Evolutionary conservation across 2,797 vertebrate species (phyloP).

Genomic region (Ctenopoma kingsleyae): DNA sequence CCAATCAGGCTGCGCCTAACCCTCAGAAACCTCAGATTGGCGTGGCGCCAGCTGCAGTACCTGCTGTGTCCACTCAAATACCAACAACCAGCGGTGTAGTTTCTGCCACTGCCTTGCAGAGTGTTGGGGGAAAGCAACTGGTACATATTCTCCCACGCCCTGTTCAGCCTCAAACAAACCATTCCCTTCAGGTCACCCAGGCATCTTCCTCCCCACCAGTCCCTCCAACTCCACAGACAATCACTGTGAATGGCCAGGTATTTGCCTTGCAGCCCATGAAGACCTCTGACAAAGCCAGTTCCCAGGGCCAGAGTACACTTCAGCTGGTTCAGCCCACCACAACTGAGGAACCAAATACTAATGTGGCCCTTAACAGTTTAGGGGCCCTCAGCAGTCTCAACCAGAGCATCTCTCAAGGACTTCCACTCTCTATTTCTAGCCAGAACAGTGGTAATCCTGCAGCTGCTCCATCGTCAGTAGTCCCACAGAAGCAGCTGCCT

Average conservation of each 20-base stretch:
- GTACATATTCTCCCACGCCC: constrained; percentile 97
- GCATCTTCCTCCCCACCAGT: constrained; percentile 82
- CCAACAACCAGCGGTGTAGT: constrained; percentile 80
- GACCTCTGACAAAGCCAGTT: constrained; percentile 88
- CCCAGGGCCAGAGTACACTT: constrained; percentile 88
- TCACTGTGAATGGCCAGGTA: constrained; percentile 97
- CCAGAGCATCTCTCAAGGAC: constrained; percentile 95
- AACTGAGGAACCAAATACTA: constrained; percentile 94
- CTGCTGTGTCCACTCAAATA: constrained; percentile 81
- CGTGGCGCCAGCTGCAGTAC: constrained; percentile 84
- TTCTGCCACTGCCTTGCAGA: constrained; percentile 86
- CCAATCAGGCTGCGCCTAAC: constrained; percentile 89
- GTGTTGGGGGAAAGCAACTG: constrained; percentile 94
- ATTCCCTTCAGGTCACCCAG: constrained; percentile 79
- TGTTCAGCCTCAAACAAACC: constrained; percentile 72
- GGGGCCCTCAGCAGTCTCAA: constrained; percentile 97
- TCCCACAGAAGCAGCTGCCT: constrained; percentile 74
- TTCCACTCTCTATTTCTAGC: constrained; percentile 82
- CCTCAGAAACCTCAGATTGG: constrained; percentile 87
- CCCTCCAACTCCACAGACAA: constrained; percentile 91
- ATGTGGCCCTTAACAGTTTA: constrained; percentile 94
- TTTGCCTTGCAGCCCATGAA: constrained; percentile 96
- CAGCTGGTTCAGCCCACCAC: constrained; percentile 96
- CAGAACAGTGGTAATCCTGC: constrained; percentile 87
- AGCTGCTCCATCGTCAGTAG: constrained; percentile 77